Percentiles rank a stretch among this genome's conserved stretches.
phyloP scores from a whole-genome alignment of 2,888 invertebrate genomes.

The Drosophila mimetica region DNA sequence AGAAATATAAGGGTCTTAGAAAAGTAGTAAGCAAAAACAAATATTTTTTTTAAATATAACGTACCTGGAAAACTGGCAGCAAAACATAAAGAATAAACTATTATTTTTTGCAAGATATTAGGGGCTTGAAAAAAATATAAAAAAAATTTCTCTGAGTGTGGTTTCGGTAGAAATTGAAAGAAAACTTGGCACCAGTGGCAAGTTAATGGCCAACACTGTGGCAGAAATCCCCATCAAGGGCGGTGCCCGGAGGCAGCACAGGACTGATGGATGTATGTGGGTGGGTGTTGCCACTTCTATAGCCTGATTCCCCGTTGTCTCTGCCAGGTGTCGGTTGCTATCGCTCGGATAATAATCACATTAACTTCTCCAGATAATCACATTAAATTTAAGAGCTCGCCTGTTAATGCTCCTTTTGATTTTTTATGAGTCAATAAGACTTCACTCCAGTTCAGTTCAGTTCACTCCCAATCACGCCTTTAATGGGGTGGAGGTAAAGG shows the following conservation, averaged over 20 bases:
- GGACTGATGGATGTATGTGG: conserved; percentile 56
- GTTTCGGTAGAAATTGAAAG: conserved; percentile 41
- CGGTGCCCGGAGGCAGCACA: conserved; percentile 38
- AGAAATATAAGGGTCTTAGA: no score
- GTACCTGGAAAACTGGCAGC: no score
- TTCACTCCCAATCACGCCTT: conserved; percentile 19
- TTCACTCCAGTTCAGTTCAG: conserved; percentile 31
- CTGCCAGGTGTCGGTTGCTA: conserved; percentile 51
- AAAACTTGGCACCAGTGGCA: conserved; percentile 63
- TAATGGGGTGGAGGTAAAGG: background rate
- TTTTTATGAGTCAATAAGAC: conserved; percentile 66
- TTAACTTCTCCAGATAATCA: conserved; percentile 74
- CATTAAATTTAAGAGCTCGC: conserved; percentile 65
- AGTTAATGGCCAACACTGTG: conserved; percentile 51
- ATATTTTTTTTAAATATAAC: no score
- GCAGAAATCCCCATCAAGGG: conserved; percentile 38
- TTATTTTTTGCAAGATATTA: no score
- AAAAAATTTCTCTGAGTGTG: no score
- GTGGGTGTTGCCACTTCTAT: conserved; percentile 38
- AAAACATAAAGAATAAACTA: no score
- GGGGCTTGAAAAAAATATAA: no score
- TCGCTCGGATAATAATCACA: conserved; percentile 69
- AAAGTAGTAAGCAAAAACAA: no score
- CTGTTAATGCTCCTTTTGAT: conserved; percentile 41
- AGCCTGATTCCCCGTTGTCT: conserved; percentile 23